phyloP scores from a whole-genome alignment of 2,888 invertebrate genomes.

The Eretmocerus hayati region DNA sequence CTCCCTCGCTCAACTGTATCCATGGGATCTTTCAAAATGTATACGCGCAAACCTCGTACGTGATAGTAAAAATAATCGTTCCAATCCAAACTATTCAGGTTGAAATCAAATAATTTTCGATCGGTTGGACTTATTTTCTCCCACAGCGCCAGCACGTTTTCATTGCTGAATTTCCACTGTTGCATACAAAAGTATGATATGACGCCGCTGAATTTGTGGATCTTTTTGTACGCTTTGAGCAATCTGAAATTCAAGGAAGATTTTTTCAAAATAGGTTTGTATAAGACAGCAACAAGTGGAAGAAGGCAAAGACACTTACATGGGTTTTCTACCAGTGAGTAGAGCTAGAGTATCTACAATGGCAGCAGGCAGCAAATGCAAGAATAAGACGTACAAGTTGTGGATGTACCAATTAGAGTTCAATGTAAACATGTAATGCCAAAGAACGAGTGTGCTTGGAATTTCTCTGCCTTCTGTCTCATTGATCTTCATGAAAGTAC shows the following conservation, averaged over 20 bases:
- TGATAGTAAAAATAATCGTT: conserved; percentile 59
- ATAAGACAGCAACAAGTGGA: neutral
- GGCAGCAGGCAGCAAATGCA: conserved; percentile 57
- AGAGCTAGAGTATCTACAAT: conserved; percentile 51
- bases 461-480: conserved; percentile 50
- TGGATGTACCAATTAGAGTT: conserved; percentile 52
- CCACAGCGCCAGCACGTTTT: conserved; percentile 57
- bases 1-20: conserved; percentile 57
- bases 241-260: conserved; percentile 51
- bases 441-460: conserved; percentile 56
- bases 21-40: conserved; percentile 69
- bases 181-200: conserved; percentile 71
- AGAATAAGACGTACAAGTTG: conserved; percentile 50
- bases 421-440: conserved; percentile 58
- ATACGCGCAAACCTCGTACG: conserved; percentile 64
- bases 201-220: conserved; percentile 64
- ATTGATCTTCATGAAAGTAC: conserved; percentile 52
- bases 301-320: conserved; percentile 51
- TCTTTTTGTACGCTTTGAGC: conserved; percentile 62
- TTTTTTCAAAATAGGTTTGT: neutral
- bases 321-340: conserved; percentile 54
- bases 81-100: conserved; percentile 66
- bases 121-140: conserved; percentile 53
- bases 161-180: conserved; percentile 66
- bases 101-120: conserved; percentile 62